phyloP scores from a whole-genome alignment of 2,888 invertebrate genomes.

The Craniophora ligustri region DNA sequence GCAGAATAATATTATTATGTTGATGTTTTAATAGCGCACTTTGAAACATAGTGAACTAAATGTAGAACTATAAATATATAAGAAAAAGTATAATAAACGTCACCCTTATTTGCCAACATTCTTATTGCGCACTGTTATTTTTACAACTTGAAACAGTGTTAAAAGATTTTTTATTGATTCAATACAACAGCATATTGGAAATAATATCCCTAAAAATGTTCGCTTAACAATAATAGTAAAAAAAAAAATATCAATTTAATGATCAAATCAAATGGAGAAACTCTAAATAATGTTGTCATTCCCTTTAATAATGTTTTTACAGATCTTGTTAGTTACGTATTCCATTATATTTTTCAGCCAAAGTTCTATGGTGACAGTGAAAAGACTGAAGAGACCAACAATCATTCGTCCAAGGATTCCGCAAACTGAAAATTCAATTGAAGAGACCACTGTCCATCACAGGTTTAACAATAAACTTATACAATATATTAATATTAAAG shows the following conservation, averaged over 20 bases:
- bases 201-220: too few species aligned
- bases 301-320: background rate
- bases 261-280: background rate
- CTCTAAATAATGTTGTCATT: background rate
- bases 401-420: constrained; percentile 86
- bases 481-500: constrained; percentile 39
- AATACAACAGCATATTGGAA: too few species aligned
- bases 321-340: constrained; percentile 6
- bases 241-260: too few species aligned
- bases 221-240: too few species aligned
- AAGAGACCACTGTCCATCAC: constrained; percentile 52
- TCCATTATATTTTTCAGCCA: constrained; percentile 81
- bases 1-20: background rate
- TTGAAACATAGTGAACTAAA: too few species aligned
- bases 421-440: constrained; percentile 70
- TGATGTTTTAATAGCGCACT: too few species aligned
- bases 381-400: constrained; percentile 89
- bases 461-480: constrained; percentile 44
- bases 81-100: too few species aligned
- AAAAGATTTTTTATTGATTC: too few species aligned
- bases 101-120: too few species aligned
- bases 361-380: constrained; percentile 91
- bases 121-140: constrained; percentile 31
- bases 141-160: constrained; percentile 9
- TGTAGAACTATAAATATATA: too few species aligned